Evolutionary conservation across 1,140 invertebrate genomes (phyloP).

Genomic region (Chironomus striatipennis): DNA sequence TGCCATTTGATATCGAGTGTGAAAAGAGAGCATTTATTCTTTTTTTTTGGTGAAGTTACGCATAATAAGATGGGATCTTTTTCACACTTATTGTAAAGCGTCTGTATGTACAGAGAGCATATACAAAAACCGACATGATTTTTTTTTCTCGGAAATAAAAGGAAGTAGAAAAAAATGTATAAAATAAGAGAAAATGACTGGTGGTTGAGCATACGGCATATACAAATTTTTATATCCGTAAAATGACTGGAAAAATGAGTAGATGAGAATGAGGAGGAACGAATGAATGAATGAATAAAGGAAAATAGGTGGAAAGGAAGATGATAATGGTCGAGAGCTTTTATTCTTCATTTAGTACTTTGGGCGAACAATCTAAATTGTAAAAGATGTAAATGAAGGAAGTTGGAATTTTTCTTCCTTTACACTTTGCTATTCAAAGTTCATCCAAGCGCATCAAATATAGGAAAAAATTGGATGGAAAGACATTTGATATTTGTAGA

Average conservation of each 20-base stretch:
- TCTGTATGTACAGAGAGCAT: too few relatives aligned
- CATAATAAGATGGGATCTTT: conserved; percentile 8
- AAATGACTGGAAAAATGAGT: background rate
- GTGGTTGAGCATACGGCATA: background rate
- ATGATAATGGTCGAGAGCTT: conserved; percentile 17
- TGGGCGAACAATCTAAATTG: background rate
- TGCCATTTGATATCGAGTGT: conserved; percentile 7
- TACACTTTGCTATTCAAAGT: background rate
- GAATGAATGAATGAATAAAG: background rate
- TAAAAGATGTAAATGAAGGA: background rate
- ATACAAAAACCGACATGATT: too few relatives aligned
- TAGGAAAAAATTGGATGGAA: background rate
- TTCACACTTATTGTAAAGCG: background rate
- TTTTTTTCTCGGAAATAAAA: background rate
- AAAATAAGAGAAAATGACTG: conserved; percentile 5
- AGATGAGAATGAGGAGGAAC: too few relatives aligned
- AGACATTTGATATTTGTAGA: background rate
- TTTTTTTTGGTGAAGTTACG: background rate
- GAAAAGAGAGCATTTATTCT: background rate
- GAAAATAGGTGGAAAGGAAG: background rate
- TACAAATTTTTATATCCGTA: conserved; percentile 17
- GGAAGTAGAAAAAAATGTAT: background rate
- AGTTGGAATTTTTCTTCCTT: background rate
- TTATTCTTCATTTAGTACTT: conserved; percentile 20
- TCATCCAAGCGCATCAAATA: conserved; percentile 8